phyloP scores from a whole-genome alignment of 2,113 vertebrate species.

The Sialia sialis region DNA sequence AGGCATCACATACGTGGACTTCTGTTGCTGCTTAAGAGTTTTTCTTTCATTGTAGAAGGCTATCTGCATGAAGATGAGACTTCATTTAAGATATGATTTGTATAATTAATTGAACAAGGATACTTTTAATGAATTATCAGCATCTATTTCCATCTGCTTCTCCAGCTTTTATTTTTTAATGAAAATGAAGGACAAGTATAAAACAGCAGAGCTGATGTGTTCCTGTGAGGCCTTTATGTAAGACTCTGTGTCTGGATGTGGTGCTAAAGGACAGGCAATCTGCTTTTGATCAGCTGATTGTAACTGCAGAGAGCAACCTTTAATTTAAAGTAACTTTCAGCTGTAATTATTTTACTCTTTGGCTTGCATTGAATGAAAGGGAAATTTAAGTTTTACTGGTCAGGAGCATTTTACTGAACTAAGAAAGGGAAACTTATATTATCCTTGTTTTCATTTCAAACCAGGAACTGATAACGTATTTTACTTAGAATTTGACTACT shows the following conservation, averaged over 20 bases:
- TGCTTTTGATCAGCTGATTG: conserved; percentile 63
- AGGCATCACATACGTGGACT: not conserved
- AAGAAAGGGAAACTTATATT: conserved; percentile 47
- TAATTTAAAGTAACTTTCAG: conserved; percentile 40
- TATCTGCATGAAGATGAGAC: not conserved
- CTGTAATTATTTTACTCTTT: conserved; percentile 47
- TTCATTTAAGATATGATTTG: conserved; percentile 7
- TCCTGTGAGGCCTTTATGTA: conserved; percentile 53
- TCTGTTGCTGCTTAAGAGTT: not conserved
- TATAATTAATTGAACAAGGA: conserved; percentile 36
- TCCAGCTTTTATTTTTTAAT: conserved; percentile 10
- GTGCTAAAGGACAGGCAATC: conserved; percentile 57
- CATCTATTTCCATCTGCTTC: not conserved
- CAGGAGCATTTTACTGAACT: conserved; percentile 44
- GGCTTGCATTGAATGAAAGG: conserved; percentile 64
- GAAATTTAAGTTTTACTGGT: conserved; percentile 40
- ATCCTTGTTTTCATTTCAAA: not conserved
- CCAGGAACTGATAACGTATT: not conserved
- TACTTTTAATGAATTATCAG: not conserved
- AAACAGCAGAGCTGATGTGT: conserved; percentile 3
- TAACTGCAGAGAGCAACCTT: conserved; percentile 32
- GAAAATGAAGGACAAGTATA: conserved; percentile 54
- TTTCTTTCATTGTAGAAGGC: not conserved
- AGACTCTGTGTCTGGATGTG: conserved; percentile 27
- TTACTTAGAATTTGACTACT: conserved; percentile 56